Evolutionary conservation across 2,797 vertebrate genomes (phyloP).

Genomic region (Rhabdophis nuchalis): DNA sequence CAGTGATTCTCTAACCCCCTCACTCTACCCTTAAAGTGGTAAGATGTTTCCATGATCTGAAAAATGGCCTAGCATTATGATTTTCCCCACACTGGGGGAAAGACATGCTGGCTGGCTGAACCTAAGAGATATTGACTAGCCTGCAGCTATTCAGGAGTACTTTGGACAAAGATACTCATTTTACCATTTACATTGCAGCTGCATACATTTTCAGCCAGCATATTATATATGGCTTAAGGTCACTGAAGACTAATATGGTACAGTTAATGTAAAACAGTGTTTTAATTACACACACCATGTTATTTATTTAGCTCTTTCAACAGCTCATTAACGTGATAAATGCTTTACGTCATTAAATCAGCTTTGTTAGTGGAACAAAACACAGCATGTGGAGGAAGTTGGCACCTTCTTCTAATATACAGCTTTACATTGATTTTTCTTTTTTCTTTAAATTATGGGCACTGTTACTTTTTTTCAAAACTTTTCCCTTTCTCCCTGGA

Average conservation of each 20-base stretch:
- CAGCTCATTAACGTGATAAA: slow-evolving; percentile 28
- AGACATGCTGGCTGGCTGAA: background rate
- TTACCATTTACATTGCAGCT: background rate
- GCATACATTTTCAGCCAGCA: background rate
- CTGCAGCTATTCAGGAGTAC: background rate
- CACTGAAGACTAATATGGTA: slow-evolving; percentile 9
- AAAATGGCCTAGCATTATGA: background rate
- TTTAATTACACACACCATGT: slow-evolving; percentile 34
- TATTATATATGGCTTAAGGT: background rate
- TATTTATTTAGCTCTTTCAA: slow-evolving; percentile 34
- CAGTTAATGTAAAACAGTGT: slow-evolving; percentile 19
- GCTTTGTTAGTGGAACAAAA: slow-evolving; percentile 12
- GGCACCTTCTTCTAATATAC: slow-evolving; percentile 1
- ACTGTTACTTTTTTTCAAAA: background rate
- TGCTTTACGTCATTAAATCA: slow-evolving; percentile 28
- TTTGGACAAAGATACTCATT: background rate
- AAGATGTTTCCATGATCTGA: background rate
- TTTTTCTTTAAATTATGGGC: slow-evolving; percentile 20
- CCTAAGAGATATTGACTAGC: background rate
- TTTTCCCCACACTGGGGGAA: background rate
- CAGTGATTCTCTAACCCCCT: background rate
- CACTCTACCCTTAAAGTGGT: background rate
- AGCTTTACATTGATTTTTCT: slow-evolving; percentile 16
- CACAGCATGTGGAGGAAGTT: slow-evolving; percentile 13
- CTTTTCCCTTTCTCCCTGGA: background rate